These are phyloP conservation scores for Gila orcuttii DNA, from an alignment of 2,113 vertebrate species.

Conservation along the genomic window DNA sequence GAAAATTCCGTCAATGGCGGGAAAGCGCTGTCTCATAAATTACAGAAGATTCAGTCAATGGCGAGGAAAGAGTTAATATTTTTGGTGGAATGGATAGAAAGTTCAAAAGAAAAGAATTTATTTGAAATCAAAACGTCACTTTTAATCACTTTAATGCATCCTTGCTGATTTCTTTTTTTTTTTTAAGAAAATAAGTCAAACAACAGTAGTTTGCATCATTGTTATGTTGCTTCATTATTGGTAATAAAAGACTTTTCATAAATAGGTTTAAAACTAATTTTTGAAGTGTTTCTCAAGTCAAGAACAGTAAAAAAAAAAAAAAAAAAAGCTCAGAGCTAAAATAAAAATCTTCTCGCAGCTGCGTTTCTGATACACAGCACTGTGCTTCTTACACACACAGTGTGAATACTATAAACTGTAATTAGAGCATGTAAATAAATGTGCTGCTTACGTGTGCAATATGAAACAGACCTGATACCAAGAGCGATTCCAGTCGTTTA, in stretches of 20 bases:
- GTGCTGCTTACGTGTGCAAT: neutral
- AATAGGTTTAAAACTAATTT: neutral
- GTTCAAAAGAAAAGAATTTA: no score
- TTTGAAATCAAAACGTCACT: neutral
- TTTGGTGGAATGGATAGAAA: no score
- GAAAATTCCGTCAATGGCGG: no score
- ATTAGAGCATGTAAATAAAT: conserved; percentile 9
- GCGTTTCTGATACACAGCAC: neutral
- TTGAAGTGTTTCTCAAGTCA: neutral
- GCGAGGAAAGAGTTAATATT: no score
- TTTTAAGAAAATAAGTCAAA: no score
- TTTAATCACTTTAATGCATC: neutral
- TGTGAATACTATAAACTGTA: neutral
- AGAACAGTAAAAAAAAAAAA: neutral
- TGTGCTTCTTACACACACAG: neutral
- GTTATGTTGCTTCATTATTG: neutral
- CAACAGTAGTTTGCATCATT: neutral
- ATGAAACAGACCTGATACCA: conserved; percentile 6
- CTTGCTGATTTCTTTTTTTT: neutral
- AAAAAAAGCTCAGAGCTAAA: neutral
- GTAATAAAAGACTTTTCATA: neutral
- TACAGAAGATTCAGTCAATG: no score
- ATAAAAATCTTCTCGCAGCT: neutral
- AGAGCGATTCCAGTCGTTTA: neutral
- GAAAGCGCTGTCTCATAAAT: no score